Base-by-base conservation (phyloP, 2,888 invertebrate species). In the Pelosia muscerda region DNA sequence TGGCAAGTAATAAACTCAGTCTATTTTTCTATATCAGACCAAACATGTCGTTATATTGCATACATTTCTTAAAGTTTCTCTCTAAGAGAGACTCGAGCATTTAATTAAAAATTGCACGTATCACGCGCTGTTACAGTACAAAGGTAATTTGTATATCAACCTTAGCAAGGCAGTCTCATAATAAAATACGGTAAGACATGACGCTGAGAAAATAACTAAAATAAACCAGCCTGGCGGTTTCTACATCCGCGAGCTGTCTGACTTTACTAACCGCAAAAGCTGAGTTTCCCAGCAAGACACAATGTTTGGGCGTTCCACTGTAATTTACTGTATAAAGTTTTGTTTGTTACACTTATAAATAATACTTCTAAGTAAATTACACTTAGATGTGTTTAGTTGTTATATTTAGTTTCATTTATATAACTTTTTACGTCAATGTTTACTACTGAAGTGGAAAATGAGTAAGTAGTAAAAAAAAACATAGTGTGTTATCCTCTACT, bases 241-340 rank as follows among this genome's bases (percentile, higher is more conserved):
- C 49, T 49, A 49, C 49, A 49, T 49, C 49, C 49, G 49, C 49
- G 49, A 49, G 49, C 49, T n/a, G 49, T 49, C 49, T 49, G 49
- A 49, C 49, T 49, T 49, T 49, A 49, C 49, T 49, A 49, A 49
- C 49, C 49, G 49, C 49, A 49, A 49, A 49, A 49, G n/a, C 49
- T 49, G 19, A 49, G 49, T 49, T 49, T 49, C 49, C 49, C 49
- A 49, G n/a, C 49, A 49, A 49, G 49, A 49, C 49, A 49, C 49
- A 49, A 49, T 49, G 49, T 49, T 49, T 49, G 49, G 49, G 49
- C n/a, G 49, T 49, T 49, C 49, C n/a, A 49, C 49, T n/a, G 49
- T 49, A 49, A 49, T 49, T 49, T 49, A 49, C 49, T 49, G 49
- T 49, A 6, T 49, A 49, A 49, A 49, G 49, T 49, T 49, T 49